These are phyloP conservation scores for Meles meles DNA, from an alignment of 2,113 vertebrate genomes.

Conservation along the genomic window DNA sequence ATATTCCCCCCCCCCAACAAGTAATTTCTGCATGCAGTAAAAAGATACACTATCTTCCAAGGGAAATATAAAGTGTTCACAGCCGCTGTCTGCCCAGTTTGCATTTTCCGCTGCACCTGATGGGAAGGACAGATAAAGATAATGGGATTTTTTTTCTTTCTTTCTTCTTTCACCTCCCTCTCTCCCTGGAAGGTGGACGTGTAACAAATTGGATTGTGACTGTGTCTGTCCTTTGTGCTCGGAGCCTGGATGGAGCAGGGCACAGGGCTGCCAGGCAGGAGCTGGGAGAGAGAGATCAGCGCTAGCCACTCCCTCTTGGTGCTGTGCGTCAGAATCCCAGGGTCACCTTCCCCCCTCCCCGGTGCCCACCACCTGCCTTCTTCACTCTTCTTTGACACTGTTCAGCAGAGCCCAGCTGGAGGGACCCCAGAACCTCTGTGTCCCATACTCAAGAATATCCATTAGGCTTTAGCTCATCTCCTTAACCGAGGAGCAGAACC, in stretches of 20 bases:
- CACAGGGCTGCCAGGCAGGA: constrained; percentile 48
- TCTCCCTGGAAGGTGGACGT: constrained; percentile 79
- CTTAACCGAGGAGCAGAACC: not conserved
- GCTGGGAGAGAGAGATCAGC: constrained; percentile 51
- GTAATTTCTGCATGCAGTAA: constrained; percentile 83
- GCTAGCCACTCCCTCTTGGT: constrained; percentile 6
- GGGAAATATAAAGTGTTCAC: constrained; percentile 86
- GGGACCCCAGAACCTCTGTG: not conserved
- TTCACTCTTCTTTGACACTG: not conserved
- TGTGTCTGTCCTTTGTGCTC: constrained; percentile 83
- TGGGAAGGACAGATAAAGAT: constrained; percentile 88
- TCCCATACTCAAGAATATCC: not conserved
- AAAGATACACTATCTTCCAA: constrained; percentile 85
- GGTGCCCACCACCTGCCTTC: not conserved
- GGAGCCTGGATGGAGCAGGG: constrained; percentile 69
- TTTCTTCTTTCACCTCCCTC: constrained; percentile 71
- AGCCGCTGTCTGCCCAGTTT: constrained; percentile 84
- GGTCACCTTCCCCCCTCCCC: constrained; percentile 59
- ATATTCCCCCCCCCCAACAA: constrained; percentile 53
- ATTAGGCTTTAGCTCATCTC: not conserved
- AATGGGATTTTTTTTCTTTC: constrained; percentile 88
- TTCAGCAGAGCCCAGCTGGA: rapidly evolving
- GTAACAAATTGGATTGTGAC: constrained; percentile 85
- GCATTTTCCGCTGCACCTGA: constrained; percentile 83
- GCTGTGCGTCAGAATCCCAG: constrained; percentile 49